Conservation (phyloP, 2,113 vertebrate genomes). For the Semnopithecus entellus region DNA sequence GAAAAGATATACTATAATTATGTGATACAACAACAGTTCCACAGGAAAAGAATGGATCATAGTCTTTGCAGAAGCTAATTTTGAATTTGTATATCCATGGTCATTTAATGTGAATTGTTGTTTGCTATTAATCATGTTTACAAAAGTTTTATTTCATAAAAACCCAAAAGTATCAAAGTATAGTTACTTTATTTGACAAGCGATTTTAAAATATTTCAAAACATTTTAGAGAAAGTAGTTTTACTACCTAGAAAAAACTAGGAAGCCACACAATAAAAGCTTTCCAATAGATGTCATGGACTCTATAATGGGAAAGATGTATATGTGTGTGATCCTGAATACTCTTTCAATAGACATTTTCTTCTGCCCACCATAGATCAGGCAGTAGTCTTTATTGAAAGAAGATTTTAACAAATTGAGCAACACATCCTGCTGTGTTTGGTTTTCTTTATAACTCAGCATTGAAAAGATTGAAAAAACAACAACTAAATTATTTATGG, state of each 20-base stretch:
- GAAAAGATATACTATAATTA: background rate
- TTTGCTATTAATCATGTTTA: background rate
- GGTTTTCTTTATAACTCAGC: background rate
- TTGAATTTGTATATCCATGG: background rate
- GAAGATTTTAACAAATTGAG: slow-evolving; percentile 18
- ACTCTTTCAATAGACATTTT: background rate
- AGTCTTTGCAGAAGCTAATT: background rate
- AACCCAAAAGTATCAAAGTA: background rate
- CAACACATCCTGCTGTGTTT: background rate
- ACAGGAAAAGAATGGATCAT: background rate
- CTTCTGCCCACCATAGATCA: background rate
- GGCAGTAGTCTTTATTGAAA: background rate
- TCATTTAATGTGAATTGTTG: background rate
- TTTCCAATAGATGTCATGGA: background rate
- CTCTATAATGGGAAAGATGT: background rate
- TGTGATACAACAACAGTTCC: background rate
- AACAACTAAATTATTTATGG: background rate
- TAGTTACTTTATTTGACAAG: background rate
- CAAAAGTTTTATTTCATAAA: background rate
- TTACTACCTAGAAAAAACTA: slow-evolving; percentile 3
- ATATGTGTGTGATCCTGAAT: background rate
- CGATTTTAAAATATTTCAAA: background rate
- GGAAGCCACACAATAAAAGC: background rate
- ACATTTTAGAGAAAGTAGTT: background rate
- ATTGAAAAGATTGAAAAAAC: background rate